Evolutionary conservation across 2,888 invertebrate species (phyloP).

Genomic region (Carterocephalus palaemon): DNA sequence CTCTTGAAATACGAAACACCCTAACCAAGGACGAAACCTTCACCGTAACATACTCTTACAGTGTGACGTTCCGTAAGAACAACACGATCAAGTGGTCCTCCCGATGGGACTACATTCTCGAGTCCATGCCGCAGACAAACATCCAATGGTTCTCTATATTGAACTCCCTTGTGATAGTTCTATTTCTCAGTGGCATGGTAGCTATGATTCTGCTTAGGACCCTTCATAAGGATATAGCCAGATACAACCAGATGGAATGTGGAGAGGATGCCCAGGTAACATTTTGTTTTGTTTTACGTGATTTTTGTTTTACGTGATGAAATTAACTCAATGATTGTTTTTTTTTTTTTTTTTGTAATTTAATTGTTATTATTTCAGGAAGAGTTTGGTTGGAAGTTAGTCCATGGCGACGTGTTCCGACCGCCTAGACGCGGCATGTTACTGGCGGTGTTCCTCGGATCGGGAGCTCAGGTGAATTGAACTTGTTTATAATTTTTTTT

Average conservation of each 20-base stretch:
- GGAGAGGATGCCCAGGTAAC: slow-evolving; percentile 95
- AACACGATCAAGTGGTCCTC: slow-evolving; percentile 98
- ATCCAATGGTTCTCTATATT: slow-evolving; percentile 99
- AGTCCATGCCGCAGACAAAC: slow-evolving; percentile 98
- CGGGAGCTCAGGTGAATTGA: slow-evolving; percentile 91
- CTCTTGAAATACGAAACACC: slow-evolving; percentile 85
- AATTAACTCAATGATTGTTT: too few relatives aligned
- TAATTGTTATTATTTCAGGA: slow-evolving; percentile 75
- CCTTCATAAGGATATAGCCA: slow-evolving; percentile 97
- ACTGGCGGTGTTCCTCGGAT: slow-evolving; percentile 96
- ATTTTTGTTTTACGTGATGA: background rate
- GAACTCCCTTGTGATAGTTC: slow-evolving; percentile 97
- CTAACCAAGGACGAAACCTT: slow-evolving; percentile 72
- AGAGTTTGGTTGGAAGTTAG: slow-evolving; percentile 98
- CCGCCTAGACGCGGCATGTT: slow-evolving; percentile 98
- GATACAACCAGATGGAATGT: slow-evolving; percentile 97
- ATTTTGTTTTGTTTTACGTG: background rate
- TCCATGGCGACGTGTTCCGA: slow-evolving; percentile 98
- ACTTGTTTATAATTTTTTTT: background rate
- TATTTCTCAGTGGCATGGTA: slow-evolving; percentile 99
- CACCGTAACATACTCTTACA: slow-evolving; percentile 91
- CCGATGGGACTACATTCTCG: slow-evolving; percentile 99
- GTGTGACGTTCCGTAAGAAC: slow-evolving; percentile 87
- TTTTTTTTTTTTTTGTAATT: background rate
- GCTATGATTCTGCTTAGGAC: slow-evolving; percentile 99